Percentiles rank a stretch among this genome's conserved stretches.
phyloP scores from a whole-genome alignment of 2,888 invertebrate species.

The Meloe dianella region DNA sequence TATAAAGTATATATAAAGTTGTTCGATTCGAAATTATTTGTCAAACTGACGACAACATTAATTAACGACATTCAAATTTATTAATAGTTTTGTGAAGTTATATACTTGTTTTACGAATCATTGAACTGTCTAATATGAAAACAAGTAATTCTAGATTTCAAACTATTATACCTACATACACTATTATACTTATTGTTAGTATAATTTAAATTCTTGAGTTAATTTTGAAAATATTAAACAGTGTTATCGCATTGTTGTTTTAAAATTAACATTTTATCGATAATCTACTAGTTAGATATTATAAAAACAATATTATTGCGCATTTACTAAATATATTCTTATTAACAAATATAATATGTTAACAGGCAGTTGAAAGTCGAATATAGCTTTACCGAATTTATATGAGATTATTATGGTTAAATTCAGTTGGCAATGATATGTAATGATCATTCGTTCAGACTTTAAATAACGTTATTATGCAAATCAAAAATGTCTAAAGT shows the following conservation, averaged over 20 bases:
- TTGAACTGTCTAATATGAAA: background rate
- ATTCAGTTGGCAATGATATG: conserved; percentile 29
- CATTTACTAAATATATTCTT: conserved; percentile 18
- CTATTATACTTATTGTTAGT: no score
- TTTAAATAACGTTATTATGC: conserved; percentile 32
- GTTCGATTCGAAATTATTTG: background rate
- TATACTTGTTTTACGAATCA: conserved; percentile 9
- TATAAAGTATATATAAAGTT: no score
- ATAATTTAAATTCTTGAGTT: no score
- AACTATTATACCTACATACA: no score
- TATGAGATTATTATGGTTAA: conserved; percentile 28
- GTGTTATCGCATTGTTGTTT: no score
- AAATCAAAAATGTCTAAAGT: conserved; percentile 28
- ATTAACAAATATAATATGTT: conserved; percentile 23
- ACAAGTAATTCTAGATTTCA: no score
- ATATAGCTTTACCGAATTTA: conserved; percentile 27
- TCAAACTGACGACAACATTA: background rate
- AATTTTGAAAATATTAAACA: no score
- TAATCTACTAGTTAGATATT: background rate
- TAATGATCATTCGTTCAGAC: conserved; percentile 29
- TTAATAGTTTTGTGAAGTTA: conserved; percentile 1
- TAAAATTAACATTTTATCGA: background rate
- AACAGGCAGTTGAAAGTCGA: conserved; percentile 17
- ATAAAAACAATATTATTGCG: conserved; percentile 10
- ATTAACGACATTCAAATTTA: background rate